These are phyloP conservation scores for Drosophila orosa DNA, from an alignment of 1,140 invertebrate species.

Conservation along the genomic window DNA sequence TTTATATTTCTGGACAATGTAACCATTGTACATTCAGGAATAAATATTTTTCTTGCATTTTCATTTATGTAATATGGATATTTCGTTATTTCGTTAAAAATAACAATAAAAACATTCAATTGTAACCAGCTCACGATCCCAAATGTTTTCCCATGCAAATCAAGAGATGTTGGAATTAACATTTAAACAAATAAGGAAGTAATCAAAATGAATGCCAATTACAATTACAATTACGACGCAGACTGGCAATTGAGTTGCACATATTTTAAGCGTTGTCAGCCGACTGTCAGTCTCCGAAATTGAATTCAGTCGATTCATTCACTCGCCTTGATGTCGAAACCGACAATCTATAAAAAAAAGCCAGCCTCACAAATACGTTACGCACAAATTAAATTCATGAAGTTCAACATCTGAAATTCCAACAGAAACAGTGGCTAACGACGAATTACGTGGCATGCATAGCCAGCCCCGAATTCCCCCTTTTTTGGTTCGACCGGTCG, in stretches of 20 bases:
- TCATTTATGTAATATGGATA: no score
- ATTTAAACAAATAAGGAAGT: constrained; percentile 45
- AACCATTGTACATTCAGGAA: not conserved
- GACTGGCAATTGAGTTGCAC: constrained; percentile 38
- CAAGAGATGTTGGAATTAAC: constrained; percentile 12
- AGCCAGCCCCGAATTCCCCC: constrained; percentile 16
- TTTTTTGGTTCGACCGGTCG: constrained; percentile 15
- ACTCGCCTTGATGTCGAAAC: constrained; percentile 39
- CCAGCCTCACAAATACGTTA: constrained; percentile 35
- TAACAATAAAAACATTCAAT: not conserved
- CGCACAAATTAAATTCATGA: constrained; percentile 52
- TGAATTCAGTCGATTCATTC: constrained; percentile 48
- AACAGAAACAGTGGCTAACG: constrained; percentile 34
- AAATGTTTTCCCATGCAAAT: constrained; percentile 11
- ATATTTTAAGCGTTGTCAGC: constrained; percentile 44
- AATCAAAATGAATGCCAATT: constrained; percentile 42
- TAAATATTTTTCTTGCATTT: not conserved
- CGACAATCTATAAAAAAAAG: constrained; percentile 40
- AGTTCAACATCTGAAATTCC: constrained; percentile 49
- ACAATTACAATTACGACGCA: constrained; percentile 41
- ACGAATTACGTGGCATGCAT: constrained; percentile 46
- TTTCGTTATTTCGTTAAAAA: no score
- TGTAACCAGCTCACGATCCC: not conserved
- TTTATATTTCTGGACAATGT: no score
- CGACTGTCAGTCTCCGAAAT: constrained; percentile 34